Conservation (phyloP, 2,888 invertebrate genomes). For the Erebia epiphron region DNA sequence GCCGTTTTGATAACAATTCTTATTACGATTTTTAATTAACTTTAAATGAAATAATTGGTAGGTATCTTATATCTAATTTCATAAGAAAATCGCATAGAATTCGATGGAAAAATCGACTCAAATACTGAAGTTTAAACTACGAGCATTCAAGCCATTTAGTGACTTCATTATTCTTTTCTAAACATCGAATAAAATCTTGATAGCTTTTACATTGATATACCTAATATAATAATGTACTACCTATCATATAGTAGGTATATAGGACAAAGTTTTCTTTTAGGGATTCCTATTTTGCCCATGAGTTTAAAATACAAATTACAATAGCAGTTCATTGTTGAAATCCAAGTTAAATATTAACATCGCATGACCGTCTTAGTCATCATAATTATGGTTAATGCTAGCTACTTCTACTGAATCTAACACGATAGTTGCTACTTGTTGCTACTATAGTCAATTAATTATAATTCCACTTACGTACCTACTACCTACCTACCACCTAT, state of each 20-base stretch:
- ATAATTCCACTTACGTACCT: not conserved
- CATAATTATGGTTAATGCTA: conserved; percentile 23
- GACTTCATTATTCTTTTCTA: not conserved
- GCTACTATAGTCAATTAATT: not conserved
- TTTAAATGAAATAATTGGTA: not conserved
- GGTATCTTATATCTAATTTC: too few relatives aligned
- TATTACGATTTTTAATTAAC: not conserved
- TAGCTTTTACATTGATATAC: not conserved
- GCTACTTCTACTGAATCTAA: conserved; percentile 16
- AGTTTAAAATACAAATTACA: conserved; percentile 1
- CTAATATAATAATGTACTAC: too few relatives aligned
- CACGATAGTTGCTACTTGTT: conserved; percentile 19
- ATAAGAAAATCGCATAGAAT: not conserved
- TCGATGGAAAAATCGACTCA: not conserved
- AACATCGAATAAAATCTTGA: not conserved
- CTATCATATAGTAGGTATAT: too few relatives aligned
- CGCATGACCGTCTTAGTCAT: conserved; percentile 26
- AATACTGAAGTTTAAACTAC: not conserved
- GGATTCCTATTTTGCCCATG: too few relatives aligned
- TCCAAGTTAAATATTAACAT: conserved; percentile 5
- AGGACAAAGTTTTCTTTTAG: too few relatives aligned
- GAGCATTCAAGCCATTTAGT: not conserved
- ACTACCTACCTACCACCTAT: not conserved
- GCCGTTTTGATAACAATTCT: not conserved
- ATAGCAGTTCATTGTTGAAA: conserved; percentile 1